Base-by-base conservation (phyloP, 2,113 vertebrate genomes). In the Nothoprocta pentlandii region DNA sequence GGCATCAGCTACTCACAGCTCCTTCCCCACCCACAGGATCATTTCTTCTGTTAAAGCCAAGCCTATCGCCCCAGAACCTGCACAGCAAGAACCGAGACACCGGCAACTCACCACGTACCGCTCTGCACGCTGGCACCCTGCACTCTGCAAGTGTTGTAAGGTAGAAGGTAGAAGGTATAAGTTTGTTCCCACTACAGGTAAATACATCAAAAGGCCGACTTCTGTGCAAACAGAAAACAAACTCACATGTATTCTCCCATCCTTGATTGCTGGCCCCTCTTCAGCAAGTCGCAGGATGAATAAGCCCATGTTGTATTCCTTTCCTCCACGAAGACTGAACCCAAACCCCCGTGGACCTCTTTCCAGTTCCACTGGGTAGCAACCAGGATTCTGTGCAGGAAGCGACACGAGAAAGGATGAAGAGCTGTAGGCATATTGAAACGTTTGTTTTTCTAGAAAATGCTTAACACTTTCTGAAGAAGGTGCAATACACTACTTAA, bases 221-320 rank as follows among this genome's bases (percentile, higher is more conserved):
- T 64, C 34, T 62, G 15, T 30, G 22, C 64, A 30, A 32, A 17
- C 5, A 9, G 23, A 32, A 96, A 64, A 97, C 97, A 2, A 98
- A 98, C 99, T 98, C 95, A 99, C 99, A 0, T 99, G 99, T 70
- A 99, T 98, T 79, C 99, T 96, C 49, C 99, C 99, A 6, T 99
- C 99, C 58, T 98, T 99, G 34, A 99, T 98, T 15, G 99, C 99
- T 0, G 99, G 98, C 6, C 99, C 99, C 0, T 99, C 99, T 92
- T 99, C 99, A 3, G 99, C 99, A 13, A 99, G 98, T 1, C 99
- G 98, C 30, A 99, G 98, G 96, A 99, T 99, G 96, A 99, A 99
- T 23, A 99, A 97, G 7, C 99, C 99, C 99, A 99, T 99, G 97
- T 99, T 99, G 92, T 99, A 99, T 71, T 99, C 99, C 94, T 99